Percentiles rank a stretch among this genome's conserved stretches.
Evolutionary conservation across 2,113 vertebrate species (phyloP).

Genomic region (Patagioenas fasciata): DNA sequence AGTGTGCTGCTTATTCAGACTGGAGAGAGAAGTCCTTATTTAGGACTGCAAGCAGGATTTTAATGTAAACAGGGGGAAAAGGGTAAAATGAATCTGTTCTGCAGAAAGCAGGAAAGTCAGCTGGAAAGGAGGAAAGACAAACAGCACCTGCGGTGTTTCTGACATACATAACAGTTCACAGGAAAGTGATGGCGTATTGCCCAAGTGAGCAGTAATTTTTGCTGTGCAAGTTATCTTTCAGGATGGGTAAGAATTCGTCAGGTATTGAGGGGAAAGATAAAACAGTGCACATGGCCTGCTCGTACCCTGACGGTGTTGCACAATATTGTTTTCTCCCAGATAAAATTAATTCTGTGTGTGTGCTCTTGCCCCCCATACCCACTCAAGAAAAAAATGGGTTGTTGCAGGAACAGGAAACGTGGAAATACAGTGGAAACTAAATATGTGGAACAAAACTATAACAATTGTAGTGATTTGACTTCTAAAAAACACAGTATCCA

Average conservation of each 20-base stretch:
- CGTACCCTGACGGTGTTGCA: not conserved
- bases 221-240: not conserved
- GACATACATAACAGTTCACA: not conserved
- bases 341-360: conserved; percentile 24
- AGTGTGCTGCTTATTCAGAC: not conserved
- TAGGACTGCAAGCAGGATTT: not conserved
- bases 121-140: not conserved
- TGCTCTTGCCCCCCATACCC: not conserved
- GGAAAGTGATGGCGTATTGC: not conserved
- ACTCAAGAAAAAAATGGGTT: not conserved
- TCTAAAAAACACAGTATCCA: not conserved
- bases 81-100: not conserved
- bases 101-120: not conserved
- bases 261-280: conserved; percentile 41
- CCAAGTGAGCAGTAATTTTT: not conserved
- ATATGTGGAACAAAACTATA: not conserved
- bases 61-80: not conserved
- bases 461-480: not conserved
- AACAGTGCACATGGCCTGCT: not conserved
- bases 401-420: not conserved
- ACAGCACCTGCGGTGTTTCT: not conserved
- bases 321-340: conserved; percentile 17
- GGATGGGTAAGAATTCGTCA: not conserved
- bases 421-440: not conserved
- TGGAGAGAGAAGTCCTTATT: not conserved